Evolutionary conservation across 1,140 invertebrate species (phyloP).

Genomic region (Drosophila micromelanica): DNA sequence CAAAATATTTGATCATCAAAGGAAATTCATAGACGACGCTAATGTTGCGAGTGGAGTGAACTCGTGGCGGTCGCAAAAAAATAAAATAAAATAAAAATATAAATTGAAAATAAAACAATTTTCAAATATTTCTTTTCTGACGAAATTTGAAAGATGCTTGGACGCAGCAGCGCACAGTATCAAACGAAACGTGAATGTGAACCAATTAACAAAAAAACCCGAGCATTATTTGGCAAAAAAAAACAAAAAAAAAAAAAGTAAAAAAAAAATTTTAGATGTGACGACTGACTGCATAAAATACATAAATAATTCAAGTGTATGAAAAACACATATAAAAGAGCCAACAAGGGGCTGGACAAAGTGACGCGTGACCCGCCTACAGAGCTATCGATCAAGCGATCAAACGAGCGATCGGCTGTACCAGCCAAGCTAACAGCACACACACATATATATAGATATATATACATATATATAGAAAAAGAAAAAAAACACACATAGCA

Average conservation of each 20-base stretch:
- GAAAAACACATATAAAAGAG: conserved; percentile 20
- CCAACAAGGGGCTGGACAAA: conserved; percentile 50
- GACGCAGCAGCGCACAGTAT: conserved; percentile 42
- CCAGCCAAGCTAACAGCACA: conserved; percentile 39
- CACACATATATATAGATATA: conserved; percentile 6
- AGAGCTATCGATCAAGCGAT: conserved; percentile 73
- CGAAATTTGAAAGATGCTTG: conserved; percentile 57
- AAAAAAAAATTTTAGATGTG: conserved; percentile 37
- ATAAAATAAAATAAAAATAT: conserved; percentile 13
- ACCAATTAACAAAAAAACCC: conserved; percentile 56
- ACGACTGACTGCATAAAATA: conserved; percentile 62
- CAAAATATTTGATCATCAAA: conserved; percentile 68
- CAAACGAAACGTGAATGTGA: conserved; percentile 66
- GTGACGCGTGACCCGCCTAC: conserved; percentile 76
- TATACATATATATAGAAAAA: conserved; percentile 4
- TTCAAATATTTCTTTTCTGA: conserved; percentile 57
- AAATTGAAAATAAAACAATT: conserved; percentile 35
- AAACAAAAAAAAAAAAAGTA: conserved; percentile 33
- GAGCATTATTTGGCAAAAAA: conserved; percentile 11
- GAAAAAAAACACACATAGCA: conserved; percentile 8
- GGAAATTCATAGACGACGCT: conserved; percentile 69
- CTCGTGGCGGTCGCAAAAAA: conserved; percentile 67
- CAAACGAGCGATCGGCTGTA: conserved; percentile 40
- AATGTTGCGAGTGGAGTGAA: conserved; percentile 65
- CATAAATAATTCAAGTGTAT: conserved; percentile 75